Evolutionary conservation across 2,888 invertebrate genomes (phyloP).

Genomic region (Ceraclea dissimilis): DNA sequence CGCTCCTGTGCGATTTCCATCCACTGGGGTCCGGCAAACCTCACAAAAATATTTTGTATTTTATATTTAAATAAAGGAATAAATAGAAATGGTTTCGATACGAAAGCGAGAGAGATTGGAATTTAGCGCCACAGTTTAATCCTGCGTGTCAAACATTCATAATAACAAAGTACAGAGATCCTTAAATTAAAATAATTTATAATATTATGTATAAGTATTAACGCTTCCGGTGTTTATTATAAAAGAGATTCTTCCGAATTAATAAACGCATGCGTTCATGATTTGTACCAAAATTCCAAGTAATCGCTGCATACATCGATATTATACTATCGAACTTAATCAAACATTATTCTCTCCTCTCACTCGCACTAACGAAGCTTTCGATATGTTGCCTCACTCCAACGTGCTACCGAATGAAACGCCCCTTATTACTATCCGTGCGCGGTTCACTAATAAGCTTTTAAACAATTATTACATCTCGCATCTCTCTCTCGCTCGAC

Average conservation of each 20-base stretch:
- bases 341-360: slow-evolving; percentile 18
- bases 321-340: slow-evolving; percentile 18
- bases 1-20: too few species aligned
- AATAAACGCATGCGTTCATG: not conserved
- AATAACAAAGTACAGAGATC: not conserved
- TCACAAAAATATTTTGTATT: too few species aligned
- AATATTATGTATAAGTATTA: not conserved
- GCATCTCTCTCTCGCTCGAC: slow-evolving; percentile 11
- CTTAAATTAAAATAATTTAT: not conserved
- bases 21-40: too few species aligned
- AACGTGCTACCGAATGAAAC: slow-evolving; percentile 25
- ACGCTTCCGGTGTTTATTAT: slow-evolving; percentile 1
- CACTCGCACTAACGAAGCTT: slow-evolving; percentile 7
- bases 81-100: too few species aligned
- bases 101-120: too few species aligned
- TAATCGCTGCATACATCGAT: not conserved
- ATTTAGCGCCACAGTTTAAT: too few species aligned
- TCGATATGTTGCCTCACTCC: slow-evolving; percentile 10
- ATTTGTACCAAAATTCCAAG: not conserved
- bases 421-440: slow-evolving; percentile 26
- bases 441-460: slow-evolving; percentile 25
- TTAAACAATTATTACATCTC: slow-evolving; percentile 23
- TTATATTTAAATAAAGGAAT: too few species aligned
- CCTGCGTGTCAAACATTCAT: too few species aligned
- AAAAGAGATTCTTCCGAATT: not conserved